Percentiles rank a stretch among this genome's conserved stretches.
Conservation (phyloP, 2,797 vertebrate genomes). For the Acanthopagrus latus region DNA sequence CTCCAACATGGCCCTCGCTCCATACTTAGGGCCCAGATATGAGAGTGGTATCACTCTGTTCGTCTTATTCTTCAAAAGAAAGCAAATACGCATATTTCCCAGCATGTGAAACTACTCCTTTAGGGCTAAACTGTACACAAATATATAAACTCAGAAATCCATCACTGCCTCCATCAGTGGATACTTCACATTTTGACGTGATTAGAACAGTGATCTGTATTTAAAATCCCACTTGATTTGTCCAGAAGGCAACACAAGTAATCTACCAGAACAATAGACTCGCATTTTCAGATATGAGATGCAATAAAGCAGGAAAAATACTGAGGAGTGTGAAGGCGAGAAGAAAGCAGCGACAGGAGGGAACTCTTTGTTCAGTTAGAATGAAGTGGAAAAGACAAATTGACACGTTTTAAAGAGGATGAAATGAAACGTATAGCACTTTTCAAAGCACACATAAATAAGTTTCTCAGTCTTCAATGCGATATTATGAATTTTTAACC, state of each 20-base stretch:
- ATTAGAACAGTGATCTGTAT: not conserved
- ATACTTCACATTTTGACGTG: constrained; percentile 8
- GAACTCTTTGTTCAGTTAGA: constrained; percentile 10
- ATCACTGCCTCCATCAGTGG: not conserved
- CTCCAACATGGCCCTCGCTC: not conserved
- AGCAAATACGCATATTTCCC: not conserved
- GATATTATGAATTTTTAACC: constrained; percentile 17
- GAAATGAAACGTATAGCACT: not conserved
- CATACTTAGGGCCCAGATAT: not conserved
- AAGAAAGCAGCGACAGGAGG: not conserved
- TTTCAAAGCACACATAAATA: not conserved
- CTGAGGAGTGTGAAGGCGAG: not conserved
- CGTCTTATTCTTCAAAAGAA: not conserved
- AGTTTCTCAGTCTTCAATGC: constrained; percentile 30
- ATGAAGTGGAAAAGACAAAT: constrained; percentile 9
- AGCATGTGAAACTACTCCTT: not conserved
- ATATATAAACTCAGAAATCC: not conserved
- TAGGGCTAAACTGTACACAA: not conserved
- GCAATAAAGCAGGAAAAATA: not conserved
- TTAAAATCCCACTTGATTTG: not conserved
- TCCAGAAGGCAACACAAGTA: not conserved
- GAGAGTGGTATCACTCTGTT: not conserved
- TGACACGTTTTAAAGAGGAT: too few relatives aligned
- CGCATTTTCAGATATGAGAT: not conserved
- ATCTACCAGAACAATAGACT: not conserved